Conservation (phyloP, 1,140 invertebrate species). For the Luehdorfia chinensis region DNA sequence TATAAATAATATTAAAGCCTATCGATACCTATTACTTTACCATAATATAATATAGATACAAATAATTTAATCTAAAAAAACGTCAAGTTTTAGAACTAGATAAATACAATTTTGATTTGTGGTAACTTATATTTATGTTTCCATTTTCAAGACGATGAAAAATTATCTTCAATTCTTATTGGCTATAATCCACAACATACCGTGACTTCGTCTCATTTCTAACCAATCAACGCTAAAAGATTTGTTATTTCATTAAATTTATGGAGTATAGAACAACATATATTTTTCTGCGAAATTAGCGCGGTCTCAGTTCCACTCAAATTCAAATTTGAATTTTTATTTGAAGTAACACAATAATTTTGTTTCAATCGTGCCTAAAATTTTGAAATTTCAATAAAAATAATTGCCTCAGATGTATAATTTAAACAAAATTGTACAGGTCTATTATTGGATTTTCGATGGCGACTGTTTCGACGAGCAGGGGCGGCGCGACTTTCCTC, state of each 20-base stretch:
- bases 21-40: no score
- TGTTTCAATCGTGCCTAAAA: background rate
- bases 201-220: no score
- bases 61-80: no score
- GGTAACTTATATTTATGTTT: no score
- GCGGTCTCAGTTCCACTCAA: conserved; percentile 42
- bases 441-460: background rate
- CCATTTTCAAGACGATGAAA: background rate
- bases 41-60: no score
- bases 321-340: conserved; percentile 56
- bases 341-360: background rate
- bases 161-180: background rate
- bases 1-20: no score
- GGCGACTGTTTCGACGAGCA: conserved; percentile 26
- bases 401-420: background rate
- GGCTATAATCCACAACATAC: no score
- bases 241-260: no score
- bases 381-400: background rate
- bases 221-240: no score
- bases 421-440: background rate
- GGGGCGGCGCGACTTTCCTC: conserved; percentile 45
- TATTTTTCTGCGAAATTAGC: conserved; percentile 55
- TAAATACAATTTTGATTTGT: no score
- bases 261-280: conserved; percentile 23
- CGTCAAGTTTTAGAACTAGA: no score